Evolutionary conservation across 2,797 vertebrate species (phyloP).

Genomic region (Psittacula echo): DNA sequence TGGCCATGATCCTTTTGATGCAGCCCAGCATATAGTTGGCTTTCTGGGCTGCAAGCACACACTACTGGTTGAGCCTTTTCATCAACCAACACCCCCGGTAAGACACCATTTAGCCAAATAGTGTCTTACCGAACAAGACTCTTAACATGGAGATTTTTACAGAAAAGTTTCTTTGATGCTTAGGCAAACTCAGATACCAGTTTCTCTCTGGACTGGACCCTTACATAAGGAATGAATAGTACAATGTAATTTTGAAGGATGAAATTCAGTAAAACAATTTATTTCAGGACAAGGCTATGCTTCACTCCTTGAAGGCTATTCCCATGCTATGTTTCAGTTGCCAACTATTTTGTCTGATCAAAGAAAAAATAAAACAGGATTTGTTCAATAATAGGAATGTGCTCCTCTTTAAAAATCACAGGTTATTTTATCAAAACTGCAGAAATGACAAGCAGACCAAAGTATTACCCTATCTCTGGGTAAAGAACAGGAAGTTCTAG

Average conservation of each 20-base stretch:
- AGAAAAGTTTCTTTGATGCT: not conserved
- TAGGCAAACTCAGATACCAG: not conserved
- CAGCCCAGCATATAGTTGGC: not conserved
- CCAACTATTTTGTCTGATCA: not conserved
- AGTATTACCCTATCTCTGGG: not conserved
- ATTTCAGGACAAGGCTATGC: not conserved
- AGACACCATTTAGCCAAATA: not conserved
- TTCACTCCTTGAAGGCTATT: not conserved
- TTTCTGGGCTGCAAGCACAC: not conserved
- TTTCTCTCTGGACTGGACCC: not conserved
- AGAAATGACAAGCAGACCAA: not conserved
- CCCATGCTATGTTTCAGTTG: not conserved
- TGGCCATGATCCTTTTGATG: not conserved
- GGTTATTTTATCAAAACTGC: not conserved
- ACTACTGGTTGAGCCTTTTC: not conserved
- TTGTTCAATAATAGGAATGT: constrained; percentile 3
- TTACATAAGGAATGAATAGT: not conserved
- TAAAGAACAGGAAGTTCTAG: not conserved
- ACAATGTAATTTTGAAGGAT: not conserved
- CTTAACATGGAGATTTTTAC: not conserved
- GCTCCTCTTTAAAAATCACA: not conserved
- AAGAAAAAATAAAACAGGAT: not conserved
- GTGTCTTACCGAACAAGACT: not conserved
- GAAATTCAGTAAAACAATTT: constrained; percentile 2
- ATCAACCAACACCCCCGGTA: not conserved